phyloP scores from a whole-genome alignment of 2,113 vertebrate genomes.

The Abramis brama region DNA sequence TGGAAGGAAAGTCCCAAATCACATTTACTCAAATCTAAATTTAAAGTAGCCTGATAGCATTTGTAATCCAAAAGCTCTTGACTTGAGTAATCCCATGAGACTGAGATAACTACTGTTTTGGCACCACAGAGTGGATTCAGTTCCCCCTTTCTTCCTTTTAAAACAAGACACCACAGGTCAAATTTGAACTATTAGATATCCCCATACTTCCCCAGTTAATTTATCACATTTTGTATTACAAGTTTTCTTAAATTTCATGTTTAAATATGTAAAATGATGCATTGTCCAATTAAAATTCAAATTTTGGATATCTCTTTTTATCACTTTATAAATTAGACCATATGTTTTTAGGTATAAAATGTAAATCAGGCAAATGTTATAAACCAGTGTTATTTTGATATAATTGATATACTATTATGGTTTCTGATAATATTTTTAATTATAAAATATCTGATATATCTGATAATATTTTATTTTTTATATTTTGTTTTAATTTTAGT shows the following conservation, averaged over 20 bases:
- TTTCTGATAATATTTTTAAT: no score
- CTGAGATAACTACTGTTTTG: constrained; percentile 2
- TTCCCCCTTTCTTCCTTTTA: not conserved
- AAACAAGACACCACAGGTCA: not conserved
- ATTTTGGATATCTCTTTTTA: no score
- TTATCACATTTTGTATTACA: not conserved
- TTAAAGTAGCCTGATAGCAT: not conserved
- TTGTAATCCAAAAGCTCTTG: constrained; percentile 1
- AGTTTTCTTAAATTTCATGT: not conserved
- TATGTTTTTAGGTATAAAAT: no score
- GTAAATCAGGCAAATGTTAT: no score
- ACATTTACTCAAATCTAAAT: not conserved
- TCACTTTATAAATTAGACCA: no score
- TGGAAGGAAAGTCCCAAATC: not conserved
- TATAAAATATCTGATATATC: no score
- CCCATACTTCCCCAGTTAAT: not conserved
- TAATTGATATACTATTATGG: no score
- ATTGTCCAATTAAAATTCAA: not conserved
- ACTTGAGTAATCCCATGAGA: not conserved
- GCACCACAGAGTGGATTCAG: not conserved
- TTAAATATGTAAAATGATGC: not conserved
- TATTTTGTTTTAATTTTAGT: not conserved
- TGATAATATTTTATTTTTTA: not conserved
- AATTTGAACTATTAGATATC: not conserved
- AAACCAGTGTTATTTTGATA: no score